These are phyloP conservation scores for Amazona finschi DNA, from an alignment of 2,797 vertebrate genomes.

Conservation along the genomic window DNA sequence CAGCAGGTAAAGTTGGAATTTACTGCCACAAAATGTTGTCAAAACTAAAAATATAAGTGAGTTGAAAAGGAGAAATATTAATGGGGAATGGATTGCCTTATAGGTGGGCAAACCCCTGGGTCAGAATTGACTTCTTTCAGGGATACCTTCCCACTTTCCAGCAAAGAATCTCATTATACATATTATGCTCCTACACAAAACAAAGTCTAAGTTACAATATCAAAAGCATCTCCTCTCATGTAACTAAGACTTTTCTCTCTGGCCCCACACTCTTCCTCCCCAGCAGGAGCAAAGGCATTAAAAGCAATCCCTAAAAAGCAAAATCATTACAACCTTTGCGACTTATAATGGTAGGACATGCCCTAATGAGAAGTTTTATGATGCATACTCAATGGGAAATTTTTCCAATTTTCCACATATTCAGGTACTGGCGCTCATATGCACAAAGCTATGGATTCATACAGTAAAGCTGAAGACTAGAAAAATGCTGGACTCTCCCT, in stretches of 20 bases:
- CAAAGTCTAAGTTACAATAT: not conserved
- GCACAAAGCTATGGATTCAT: not conserved
- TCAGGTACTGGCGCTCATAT: not conserved
- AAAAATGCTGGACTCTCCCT: not conserved
- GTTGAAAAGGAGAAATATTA: not conserved
- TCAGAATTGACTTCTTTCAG: not conserved
- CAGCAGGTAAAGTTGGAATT: not conserved
- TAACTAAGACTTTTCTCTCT: not conserved
- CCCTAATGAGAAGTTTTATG: not conserved
- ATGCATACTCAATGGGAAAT: not conserved
- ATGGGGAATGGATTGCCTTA: not conserved
- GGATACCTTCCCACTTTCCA: not conserved
- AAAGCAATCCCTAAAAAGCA: not conserved
- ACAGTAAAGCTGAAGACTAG: not conserved
- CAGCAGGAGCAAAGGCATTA: not conserved
- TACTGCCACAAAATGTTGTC: not conserved
- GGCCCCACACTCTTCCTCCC: not conserved
- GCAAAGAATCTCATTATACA: rapidly evolving
- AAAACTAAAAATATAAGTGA: not conserved
- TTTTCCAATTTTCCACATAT: not conserved
- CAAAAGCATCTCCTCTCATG: not conserved
- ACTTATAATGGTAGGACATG: not conserved
- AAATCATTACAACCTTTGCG: not conserved
- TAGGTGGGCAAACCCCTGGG: not conserved
- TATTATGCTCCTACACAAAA: not conserved